These are phyloP conservation scores for Erithacus rubecula DNA, from an alignment of 2,797 vertebrate species.

Conservation along the genomic window DNA sequence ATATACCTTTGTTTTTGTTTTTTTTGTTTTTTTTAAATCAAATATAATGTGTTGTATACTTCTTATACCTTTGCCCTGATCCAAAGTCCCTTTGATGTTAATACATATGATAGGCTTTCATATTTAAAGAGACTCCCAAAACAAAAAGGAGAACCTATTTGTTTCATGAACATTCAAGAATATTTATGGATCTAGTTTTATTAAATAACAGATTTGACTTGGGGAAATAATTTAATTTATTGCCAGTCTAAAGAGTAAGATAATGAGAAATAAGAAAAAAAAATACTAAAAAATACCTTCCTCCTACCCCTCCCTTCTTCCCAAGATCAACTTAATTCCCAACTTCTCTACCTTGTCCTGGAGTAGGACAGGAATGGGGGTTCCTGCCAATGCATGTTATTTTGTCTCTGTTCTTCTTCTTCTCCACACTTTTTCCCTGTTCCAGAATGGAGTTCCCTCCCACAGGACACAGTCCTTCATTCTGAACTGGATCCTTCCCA, in stretches of 20 bases:
- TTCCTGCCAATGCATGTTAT: fast-evolving
- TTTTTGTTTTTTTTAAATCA: no score
- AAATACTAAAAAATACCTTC: background rate
- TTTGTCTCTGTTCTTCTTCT: background rate
- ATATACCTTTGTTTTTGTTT: no score
- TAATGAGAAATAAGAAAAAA: background rate
- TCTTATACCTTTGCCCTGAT: background rate
- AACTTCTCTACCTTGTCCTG: background rate
- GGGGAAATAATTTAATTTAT: background rate
- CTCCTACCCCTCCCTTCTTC: fast-evolving
- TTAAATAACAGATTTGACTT: background rate
- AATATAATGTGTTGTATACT: background rate
- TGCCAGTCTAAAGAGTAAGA: background rate
- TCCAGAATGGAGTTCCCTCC: fast-evolving
- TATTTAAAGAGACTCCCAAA: background rate
- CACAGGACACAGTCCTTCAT: background rate
- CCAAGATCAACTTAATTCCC: background rate
- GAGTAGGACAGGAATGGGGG: fast-evolving
- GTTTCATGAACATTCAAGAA: background rate
- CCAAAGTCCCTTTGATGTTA: background rate
- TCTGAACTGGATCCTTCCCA: background rate
- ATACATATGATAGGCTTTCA: background rate
- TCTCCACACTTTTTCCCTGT: background rate
- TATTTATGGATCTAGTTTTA: background rate
- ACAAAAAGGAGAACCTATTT: background rate